Evolutionary conservation across 92 coral and sea anemone genomes (phyloP).

Genomic region (Heliopora coerulea): DNA sequence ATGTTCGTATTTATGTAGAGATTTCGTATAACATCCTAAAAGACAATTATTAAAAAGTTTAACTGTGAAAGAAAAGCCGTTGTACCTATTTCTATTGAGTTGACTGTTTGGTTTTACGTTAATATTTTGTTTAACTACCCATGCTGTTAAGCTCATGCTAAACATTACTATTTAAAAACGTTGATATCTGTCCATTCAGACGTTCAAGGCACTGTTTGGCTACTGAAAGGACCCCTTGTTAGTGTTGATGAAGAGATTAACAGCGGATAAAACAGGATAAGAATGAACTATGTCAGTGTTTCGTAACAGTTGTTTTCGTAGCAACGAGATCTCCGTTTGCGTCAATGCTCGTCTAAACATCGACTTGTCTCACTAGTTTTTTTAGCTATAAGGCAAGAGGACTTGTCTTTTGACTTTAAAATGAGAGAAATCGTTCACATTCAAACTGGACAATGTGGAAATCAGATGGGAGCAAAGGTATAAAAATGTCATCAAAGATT

Average conservation of each 20-base stretch:
- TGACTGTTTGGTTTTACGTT: not conserved
- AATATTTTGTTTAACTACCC: not conserved
- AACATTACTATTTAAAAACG: conserved; percentile 12
- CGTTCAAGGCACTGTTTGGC: not conserved
- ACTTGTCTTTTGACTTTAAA: conserved; percentile 23
- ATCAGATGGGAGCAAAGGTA: conserved; percentile 98
- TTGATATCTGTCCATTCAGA: not conserved
- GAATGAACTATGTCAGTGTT: conserved; percentile 8
- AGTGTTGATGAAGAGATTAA: conserved; percentile 25
- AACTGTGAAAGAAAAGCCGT: not conserved
- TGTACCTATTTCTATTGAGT: not conserved
- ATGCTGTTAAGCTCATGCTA: not conserved
- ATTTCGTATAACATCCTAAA: not conserved
- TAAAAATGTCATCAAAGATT: not conserved
- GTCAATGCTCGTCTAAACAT: not conserved
- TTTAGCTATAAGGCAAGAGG: not conserved
- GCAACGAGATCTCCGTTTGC: conserved; percentile 9
- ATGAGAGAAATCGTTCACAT: conserved; percentile 96
- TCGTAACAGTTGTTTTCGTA: conserved; percentile 23
- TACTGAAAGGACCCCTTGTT: conserved; percentile 5
- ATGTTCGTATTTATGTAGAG: too few relatives aligned
- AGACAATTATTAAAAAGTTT: not conserved
- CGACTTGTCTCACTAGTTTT: not conserved
- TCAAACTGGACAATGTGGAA: conserved; percentile 97
- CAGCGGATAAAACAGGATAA: conserved; percentile 16